phyloP scores from a whole-genome alignment of 2,113 vertebrate species.

The Rissa tridactyla region DNA sequence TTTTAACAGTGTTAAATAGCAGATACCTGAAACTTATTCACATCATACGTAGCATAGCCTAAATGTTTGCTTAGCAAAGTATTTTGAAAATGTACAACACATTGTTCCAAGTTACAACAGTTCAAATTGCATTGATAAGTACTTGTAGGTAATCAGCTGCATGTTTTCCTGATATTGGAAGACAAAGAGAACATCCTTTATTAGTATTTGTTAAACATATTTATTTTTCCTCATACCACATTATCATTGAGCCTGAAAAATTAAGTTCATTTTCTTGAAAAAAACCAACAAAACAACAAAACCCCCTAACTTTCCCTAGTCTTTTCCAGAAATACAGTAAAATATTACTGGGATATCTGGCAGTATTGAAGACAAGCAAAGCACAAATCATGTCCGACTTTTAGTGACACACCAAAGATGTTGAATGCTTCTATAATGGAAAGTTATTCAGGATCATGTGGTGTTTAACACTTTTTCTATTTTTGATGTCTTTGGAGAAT shows the following conservation, averaged over 20 bases:
- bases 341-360: neutral
- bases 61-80: neutral
- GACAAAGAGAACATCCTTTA: accelerated
- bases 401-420: too few species aligned
- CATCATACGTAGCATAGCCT: neutral
- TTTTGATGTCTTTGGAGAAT: neutral
- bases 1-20: neutral
- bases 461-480: neutral
- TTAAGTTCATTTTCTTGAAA: neutral
- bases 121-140: neutral
- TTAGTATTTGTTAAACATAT: neutral
- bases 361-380: neutral
- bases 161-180: neutral
- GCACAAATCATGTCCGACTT: neutral
- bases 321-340: neutral
- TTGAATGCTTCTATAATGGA: neutral
- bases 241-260: neutral
- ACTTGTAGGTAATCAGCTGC: neutral
- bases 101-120: neutral
- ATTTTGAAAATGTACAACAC: neutral
- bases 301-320: neutral
- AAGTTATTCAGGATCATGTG: neutral
- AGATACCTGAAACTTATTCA: neutral
- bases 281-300: neutral
- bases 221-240: neutral